Percentiles rank a stretch among this genome's conserved stretches.
These are phyloP conservation scores for Boulengeromyrus knoepffleri DNA, from an alignment of 2,113 vertebrate genomes.

Conservation along the genomic window DNA sequence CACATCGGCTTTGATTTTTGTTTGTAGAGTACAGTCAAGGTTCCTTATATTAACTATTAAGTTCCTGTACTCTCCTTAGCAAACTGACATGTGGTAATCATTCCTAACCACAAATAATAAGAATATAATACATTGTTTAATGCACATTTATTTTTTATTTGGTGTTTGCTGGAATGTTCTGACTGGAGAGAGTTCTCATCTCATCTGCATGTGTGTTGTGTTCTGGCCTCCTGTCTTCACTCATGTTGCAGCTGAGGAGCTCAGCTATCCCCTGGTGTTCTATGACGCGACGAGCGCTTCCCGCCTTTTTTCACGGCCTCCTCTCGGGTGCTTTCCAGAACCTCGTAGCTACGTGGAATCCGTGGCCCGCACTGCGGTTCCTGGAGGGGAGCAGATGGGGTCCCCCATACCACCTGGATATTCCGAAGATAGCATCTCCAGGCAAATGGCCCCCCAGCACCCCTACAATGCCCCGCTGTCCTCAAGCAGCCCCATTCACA, in stretches of 20 bases:
- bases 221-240: neutral
- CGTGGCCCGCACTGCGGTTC: slow-evolving; percentile 73
- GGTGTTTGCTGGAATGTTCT: neutral
- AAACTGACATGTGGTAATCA: neutral
- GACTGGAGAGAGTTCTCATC: neutral
- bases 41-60: neutral
- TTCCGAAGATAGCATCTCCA: slow-evolving; percentile 47
- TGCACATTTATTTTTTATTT: neutral
- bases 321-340: slow-evolving; percentile 56
- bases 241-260: neutral
- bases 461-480: slow-evolving; percentile 72
- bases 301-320: neutral
- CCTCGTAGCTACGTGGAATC: slow-evolving; percentile 92
- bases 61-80: neutral
- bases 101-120: neutral
- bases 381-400: slow-evolving; percentile 33
- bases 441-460: slow-evolving; percentile 53
- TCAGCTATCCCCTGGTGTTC: neutral
- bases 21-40: neutral
- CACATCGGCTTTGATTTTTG: neutral
- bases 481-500: slow-evolving; percentile 86
- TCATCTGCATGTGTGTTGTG: neutral
- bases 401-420: slow-evolving; percentile 46
- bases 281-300: neutral
- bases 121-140: neutral